These are phyloP conservation scores for Sebastes kiyomatsui DNA, from an alignment of 2,797 vertebrate genomes.

Conservation along the genomic window DNA sequence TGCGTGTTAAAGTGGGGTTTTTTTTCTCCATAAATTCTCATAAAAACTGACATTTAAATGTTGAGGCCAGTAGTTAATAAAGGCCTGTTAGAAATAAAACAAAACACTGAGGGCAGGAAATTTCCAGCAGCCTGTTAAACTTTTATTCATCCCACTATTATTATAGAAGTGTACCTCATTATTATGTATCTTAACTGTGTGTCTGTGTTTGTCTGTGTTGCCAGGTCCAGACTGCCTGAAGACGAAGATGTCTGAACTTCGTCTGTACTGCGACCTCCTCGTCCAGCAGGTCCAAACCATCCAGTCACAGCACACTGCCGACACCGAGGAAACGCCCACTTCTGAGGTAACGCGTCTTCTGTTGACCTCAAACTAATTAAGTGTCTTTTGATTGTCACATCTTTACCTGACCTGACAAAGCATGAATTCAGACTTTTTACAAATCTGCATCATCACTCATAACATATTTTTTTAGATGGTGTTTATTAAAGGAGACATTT, in stretches of 20 bases:
- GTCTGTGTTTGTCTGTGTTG: background rate
- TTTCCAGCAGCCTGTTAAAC: background rate
- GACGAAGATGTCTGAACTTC: slow-evolving; percentile 99
- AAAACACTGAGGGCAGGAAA: background rate
- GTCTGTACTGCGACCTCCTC: slow-evolving; percentile 96
- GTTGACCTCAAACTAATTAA: rapidly evolving
- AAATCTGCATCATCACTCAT: too few species aligned
- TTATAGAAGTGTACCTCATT: background rate
- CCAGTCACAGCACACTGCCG: slow-evolving; percentile 86
- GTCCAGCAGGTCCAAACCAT: slow-evolving; percentile 98
- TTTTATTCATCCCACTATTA: background rate
- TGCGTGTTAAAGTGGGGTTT: background rate
- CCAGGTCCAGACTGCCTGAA: slow-evolving; percentile 93
- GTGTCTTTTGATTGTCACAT: background rate
- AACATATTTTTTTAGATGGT: too few species aligned
- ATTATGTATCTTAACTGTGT: too few species aligned
- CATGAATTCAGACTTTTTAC: too few species aligned
- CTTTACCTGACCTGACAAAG: background rate
- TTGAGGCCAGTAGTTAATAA: too few species aligned
- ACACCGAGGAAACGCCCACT: slow-evolving; percentile 79
- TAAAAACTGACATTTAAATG: too few species aligned
- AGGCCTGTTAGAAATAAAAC: background rate
- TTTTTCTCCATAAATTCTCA: background rate
- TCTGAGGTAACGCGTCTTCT: slow-evolving; percentile 82
- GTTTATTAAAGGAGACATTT: too few species aligned